These are phyloP conservation scores for Aphelenchoides fujianensis DNA, from an alignment of 1,140 invertebrate genomes.

Conservation along the genomic window DNA sequence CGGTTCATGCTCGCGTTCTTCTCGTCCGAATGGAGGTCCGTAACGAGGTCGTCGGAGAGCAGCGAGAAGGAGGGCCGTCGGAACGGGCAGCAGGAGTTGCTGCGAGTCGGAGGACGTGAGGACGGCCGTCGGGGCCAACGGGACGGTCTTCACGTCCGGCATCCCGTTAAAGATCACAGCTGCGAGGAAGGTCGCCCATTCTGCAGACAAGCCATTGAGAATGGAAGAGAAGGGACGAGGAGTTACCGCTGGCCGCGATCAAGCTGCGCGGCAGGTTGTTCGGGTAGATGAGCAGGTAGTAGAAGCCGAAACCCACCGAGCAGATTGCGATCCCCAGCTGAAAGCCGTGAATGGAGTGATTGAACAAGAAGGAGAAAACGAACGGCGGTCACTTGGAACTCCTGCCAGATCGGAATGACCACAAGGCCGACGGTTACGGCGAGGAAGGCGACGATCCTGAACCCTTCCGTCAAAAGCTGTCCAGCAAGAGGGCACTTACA, in stretches of 20 bases:
- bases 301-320: constrained; percentile 54
- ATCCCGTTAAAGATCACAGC: constrained; percentile 57
- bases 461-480: background rate
- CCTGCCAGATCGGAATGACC: constrained; percentile 43
- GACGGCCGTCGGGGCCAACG: background rate
- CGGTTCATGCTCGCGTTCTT: constrained; percentile 52
- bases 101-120: constrained; percentile 53
- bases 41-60: constrained; percentile 51
- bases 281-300: constrained; percentile 55
- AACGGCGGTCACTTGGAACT: constrained; percentile 19
- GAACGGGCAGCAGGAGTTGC: constrained; percentile 38
- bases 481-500: constrained; percentile 34
- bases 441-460: constrained; percentile 53
- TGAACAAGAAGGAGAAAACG: too few relatives aligned
- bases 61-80: constrained; percentile 41
- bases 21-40: constrained; percentile 59
- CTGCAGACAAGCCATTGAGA: constrained; percentile 50
- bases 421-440: constrained; percentile 54
- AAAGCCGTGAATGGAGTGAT: too few relatives aligned
- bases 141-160: constrained; percentile 50
- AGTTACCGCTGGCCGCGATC: constrained; percentile 47
- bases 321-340: constrained; percentile 55
- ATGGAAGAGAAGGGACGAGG: too few relatives aligned
- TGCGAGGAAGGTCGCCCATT: constrained; percentile 44
- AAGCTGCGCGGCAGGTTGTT: constrained; percentile 36